Percentiles rank a stretch among this genome's conserved stretches.
Evolutionary conservation across 1,140 invertebrate genomes (phyloP).

Genomic region (Thaumetopoea pityocampa): DNA sequence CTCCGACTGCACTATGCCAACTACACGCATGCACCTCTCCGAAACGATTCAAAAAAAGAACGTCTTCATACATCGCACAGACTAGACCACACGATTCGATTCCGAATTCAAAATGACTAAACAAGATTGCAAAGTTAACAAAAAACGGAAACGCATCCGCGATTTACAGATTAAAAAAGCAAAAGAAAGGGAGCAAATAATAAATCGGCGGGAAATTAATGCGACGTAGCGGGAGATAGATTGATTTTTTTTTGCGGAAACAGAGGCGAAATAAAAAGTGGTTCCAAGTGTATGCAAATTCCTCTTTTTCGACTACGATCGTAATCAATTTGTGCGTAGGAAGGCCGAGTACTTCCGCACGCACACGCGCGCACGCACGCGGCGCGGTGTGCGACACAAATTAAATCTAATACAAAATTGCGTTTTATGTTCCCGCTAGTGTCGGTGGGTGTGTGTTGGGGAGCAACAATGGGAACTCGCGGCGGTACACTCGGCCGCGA

Average conservation of each 20-base stretch:
- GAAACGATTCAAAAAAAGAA: too few relatives aligned
- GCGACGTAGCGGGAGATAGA: slow-evolving; percentile 28
- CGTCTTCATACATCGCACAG: too few relatives aligned
- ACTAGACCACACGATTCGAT: too few relatives aligned
- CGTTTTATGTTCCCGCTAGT: slow-evolving; percentile 71
- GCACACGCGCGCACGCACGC: slow-evolving; percentile 25
- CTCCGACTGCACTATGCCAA: slow-evolving; percentile 41
- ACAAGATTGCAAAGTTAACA: not conserved
- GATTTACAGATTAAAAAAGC: too few relatives aligned
- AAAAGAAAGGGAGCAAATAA: slow-evolving; percentile 8
- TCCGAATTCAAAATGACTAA: too few relatives aligned
- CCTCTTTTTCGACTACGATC: slow-evolving; percentile 57
- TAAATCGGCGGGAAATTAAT: slow-evolving; percentile 30
- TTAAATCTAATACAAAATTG: slow-evolving; percentile 76
- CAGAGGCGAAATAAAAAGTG: slow-evolving; percentile 30
- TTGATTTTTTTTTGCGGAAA: slow-evolving; percentile 35
- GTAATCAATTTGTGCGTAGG: slow-evolving; percentile 74
- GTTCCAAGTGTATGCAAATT: slow-evolving; percentile 56
- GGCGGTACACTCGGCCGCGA: slow-evolving; percentile 47
- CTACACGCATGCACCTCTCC: slow-evolving; percentile 49
- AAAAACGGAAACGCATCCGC: not conserved
- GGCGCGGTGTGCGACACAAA: slow-evolving; percentile 52
- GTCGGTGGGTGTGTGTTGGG: slow-evolving; percentile 57
- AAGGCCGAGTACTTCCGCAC: slow-evolving; percentile 51
- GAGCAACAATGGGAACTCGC: slow-evolving; percentile 59